These are phyloP conservation scores for Allygus modestus DNA, from an alignment of 2,888 invertebrate genomes.

Conservation along the genomic window DNA sequence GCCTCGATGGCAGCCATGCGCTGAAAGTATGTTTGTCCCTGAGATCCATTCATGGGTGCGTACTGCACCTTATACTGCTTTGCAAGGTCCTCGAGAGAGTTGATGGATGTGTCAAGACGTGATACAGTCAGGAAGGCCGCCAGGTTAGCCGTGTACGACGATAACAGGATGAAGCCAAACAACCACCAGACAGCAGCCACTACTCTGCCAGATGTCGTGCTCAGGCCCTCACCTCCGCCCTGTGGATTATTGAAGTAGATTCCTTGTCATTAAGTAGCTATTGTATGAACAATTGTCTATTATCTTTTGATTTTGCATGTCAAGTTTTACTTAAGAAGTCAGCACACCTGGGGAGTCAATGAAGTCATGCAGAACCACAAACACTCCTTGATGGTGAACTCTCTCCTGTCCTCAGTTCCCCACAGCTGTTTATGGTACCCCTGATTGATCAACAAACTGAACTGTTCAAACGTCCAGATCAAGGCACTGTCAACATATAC, in stretches of 20 bases:
- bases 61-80: constrained; percentile 98
- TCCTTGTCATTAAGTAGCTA: no score
- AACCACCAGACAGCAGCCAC: constrained; percentile 99
- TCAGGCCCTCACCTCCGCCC: constrained; percentile 97
- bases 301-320: no score
- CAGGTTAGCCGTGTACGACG: constrained; percentile 98
- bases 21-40: constrained; percentile 95
- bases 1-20: constrained; percentile 97
- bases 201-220: constrained; percentile 95
- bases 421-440: neutral
- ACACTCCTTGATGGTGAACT: neutral
- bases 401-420: neutral
- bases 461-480: constrained; percentile 20
- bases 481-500: neutral
- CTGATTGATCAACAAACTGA: neutral
- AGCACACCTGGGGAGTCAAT: constrained; percentile 79
- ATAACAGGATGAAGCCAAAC: constrained; percentile 99
- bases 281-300: no score
- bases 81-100: constrained; percentile 96
- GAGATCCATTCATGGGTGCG: constrained; percentile 92
- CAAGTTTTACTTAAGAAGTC: no score
- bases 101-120: constrained; percentile 93
- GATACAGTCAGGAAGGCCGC: constrained; percentile 98
- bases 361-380: constrained; percentile 16
- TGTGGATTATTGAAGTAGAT: constrained; percentile 73